Evolutionary conservation across 2,888 invertebrate species (phyloP).

Genomic region (Eupithecia subfuscata): DNA sequence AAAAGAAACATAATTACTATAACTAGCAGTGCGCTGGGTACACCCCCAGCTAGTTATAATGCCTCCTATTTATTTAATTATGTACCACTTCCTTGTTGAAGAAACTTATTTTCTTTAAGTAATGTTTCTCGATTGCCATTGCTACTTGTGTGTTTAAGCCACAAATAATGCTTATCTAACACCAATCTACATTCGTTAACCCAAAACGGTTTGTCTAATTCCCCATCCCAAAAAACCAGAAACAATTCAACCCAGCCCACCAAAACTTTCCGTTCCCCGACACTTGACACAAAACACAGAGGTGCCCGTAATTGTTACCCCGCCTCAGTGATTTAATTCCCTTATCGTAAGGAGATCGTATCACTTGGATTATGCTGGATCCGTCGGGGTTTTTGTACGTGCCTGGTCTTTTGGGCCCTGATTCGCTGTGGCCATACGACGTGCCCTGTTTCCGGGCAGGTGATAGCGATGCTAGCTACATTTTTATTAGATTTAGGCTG

Average conservation of each 20-base stretch:
- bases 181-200: neutral
- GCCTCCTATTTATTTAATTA: too few species aligned
- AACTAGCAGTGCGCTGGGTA: too few species aligned
- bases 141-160: neutral
- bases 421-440: neutral
- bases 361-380: conserved; percentile 59
- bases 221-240: neutral
- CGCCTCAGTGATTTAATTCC: conserved; percentile 71
- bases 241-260: neutral
- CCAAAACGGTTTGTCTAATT: neutral
- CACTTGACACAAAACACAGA: conserved; percentile 33
- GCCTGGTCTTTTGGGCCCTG: conserved; percentile 22
- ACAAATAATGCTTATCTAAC: conserved; percentile 2
- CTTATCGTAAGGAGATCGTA: conserved; percentile 67
- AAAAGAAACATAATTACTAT: too few species aligned
- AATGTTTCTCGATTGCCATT: neutral
- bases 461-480: neutral
- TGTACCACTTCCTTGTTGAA: too few species aligned
- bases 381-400: conserved; percentile 47
- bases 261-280: conserved; percentile 20
- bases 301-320: conserved; percentile 62
- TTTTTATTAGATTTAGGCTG: neutral
- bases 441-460: neutral
- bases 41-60: too few species aligned
- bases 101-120: neutral